Percentiles rank a stretch among this genome's conserved stretches.
These are phyloP conservation scores for Horisme vitalbata DNA, from an alignment of 2,888 invertebrate genomes.

Conservation along the genomic window DNA sequence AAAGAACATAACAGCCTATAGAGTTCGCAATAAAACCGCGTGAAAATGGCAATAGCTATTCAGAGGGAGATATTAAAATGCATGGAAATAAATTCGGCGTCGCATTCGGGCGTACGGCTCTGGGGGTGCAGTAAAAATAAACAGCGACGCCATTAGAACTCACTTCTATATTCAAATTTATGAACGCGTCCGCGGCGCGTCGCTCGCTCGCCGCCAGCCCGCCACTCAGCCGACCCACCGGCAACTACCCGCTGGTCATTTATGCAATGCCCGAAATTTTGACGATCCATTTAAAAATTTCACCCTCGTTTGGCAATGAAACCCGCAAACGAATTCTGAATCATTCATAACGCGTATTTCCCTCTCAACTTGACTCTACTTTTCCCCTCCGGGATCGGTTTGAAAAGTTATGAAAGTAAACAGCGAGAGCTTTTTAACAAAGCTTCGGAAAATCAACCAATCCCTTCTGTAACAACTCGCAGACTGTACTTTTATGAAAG, in stretches of 20 bases:
- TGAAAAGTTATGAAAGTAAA: constrained; percentile 24
- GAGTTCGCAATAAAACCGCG: constrained; percentile 77
- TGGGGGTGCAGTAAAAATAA: constrained; percentile 84
- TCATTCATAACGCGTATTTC: constrained; percentile 27
- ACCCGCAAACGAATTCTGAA: constrained; percentile 24
- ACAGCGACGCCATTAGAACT: constrained; percentile 83
- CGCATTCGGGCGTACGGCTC: constrained; percentile 80
- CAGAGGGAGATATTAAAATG: constrained; percentile 83
- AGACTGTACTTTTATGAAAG: constrained; percentile 8
- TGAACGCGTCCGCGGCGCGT: constrained; percentile 70
- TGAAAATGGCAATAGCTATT: constrained; percentile 82
- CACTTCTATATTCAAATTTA: constrained; percentile 85
- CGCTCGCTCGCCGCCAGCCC: constrained; percentile 35
- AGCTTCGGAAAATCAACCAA: not conserved
- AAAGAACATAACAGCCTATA: constrained; percentile 64
- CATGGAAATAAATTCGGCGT: constrained; percentile 84
- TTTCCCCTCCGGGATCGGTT: constrained; percentile 10
- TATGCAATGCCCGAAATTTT: constrained; percentile 64
- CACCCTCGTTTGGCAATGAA: constrained; percentile 57
- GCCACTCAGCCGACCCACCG: constrained; percentile 39
- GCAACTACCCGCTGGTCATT: constrained; percentile 56
- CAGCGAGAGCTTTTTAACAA: constrained; percentile 16
- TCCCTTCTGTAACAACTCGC: constrained; percentile 17
- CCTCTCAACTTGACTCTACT: constrained; percentile 21
- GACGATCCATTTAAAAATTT: constrained; percentile 72